Evolutionary conservation across 2,113 vertebrate genomes (phyloP).

Genomic region (Gymnarchus niloticus): DNA sequence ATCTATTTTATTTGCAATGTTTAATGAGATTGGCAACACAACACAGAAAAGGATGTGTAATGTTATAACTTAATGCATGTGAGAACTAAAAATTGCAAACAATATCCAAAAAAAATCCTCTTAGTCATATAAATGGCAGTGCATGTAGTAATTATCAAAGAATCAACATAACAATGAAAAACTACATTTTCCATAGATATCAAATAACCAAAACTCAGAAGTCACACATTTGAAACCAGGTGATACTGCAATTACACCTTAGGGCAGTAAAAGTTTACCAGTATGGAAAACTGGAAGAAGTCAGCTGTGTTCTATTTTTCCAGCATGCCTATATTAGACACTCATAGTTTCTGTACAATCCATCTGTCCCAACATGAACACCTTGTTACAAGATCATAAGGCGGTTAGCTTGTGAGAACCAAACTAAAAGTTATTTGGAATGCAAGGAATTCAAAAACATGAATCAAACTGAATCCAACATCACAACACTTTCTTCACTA

Average conservation of each 20-base stretch:
- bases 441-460: constrained; percentile 60
- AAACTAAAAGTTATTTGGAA: constrained; percentile 56
- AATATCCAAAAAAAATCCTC: background rate
- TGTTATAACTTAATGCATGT: too few species aligned
- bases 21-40: too few species aligned
- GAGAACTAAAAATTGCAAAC: constrained; percentile 23
- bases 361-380: too few species aligned
- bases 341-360: constrained; percentile 41
- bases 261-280: background rate
- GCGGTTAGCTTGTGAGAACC: constrained; percentile 29
- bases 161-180: background rate
- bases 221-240: background rate
- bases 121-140: background rate
- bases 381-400: constrained; percentile 39
- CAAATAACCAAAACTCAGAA: background rate
- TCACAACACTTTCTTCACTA: constrained; percentile 37
- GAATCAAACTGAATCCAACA: constrained; percentile 62
- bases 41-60: too few species aligned
- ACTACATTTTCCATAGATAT: background rate
- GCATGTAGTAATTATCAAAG: background rate
- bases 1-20: too few species aligned
- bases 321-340: constrained; percentile 59
- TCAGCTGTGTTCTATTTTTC: constrained; percentile 40
- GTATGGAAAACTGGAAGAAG: background rate
- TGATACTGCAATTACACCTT: background rate